Conservation (phyloP, 1,140 invertebrate species). For the Archegozetes longisetosus region DNA sequence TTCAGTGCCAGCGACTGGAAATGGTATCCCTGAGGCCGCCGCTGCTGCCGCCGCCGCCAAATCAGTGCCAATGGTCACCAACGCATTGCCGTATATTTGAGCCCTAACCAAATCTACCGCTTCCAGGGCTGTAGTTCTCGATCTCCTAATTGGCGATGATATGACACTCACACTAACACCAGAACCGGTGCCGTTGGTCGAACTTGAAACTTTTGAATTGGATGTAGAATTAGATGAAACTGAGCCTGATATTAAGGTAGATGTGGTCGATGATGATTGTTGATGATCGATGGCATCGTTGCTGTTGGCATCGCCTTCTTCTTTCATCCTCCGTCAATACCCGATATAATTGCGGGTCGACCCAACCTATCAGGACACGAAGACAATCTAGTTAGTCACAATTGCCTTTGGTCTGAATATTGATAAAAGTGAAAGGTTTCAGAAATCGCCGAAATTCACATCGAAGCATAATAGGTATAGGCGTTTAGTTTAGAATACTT, state of each 20-base stretch:
- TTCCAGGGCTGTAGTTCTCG: background rate
- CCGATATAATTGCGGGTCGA: background rate
- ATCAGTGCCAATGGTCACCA: background rate
- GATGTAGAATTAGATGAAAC: conserved; percentile 1
- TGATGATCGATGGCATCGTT: conserved; percentile 10
- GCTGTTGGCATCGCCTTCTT: conserved; percentile 13
- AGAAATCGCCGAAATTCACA: too few species aligned
- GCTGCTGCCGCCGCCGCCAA: conserved; percentile 5
- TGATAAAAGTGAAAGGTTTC: too few species aligned
- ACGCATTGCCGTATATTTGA: background rate
- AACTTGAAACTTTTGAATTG: conserved; percentile 12
- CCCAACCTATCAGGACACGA: too few species aligned
- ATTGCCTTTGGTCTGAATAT: too few species aligned
- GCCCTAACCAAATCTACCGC: background rate
- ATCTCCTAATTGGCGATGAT: background rate
- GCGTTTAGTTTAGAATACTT: too few species aligned
- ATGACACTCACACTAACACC: background rate
- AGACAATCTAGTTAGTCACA: too few species aligned
- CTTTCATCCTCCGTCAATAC: conserved; percentile 12
- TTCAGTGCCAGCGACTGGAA: background rate
- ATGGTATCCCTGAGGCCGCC: background rate
- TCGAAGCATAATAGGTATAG: too few species aligned
- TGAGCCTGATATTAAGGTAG: background rate
- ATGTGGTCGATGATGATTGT: background rate
- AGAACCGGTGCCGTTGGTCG: conserved; percentile 4